These are phyloP conservation scores for Physocephala rufipes DNA, from an alignment of 2,888 invertebrate species.

Conservation along the genomic window DNA sequence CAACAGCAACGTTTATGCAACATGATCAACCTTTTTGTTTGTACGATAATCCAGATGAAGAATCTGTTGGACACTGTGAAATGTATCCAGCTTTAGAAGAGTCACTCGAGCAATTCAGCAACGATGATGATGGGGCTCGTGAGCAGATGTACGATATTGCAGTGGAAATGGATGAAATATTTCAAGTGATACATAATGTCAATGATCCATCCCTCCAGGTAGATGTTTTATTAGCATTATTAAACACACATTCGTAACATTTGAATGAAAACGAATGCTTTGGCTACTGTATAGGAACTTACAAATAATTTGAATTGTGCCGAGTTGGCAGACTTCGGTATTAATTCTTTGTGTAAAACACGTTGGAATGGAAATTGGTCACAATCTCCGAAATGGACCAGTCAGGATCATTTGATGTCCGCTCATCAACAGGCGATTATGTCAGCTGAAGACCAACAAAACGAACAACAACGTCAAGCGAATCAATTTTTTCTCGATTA, in stretches of 20 bases:
- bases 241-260: neutral
- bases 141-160: constrained; percentile 62
- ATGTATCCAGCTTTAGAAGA: constrained; percentile 60
- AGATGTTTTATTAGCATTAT: constrained; percentile 31
- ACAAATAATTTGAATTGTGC: constrained; percentile 64
- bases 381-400: constrained; percentile 57
- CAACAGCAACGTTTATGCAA: constrained; percentile 49
- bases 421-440: constrained; percentile 57
- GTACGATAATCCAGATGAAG: constrained; percentile 54
- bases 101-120: constrained; percentile 58
- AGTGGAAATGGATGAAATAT: constrained; percentile 65
- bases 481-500: constrained; percentile 64
- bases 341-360: constrained; percentile 65
- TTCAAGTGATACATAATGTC: constrained; percentile 61
- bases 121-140: constrained; percentile 58
- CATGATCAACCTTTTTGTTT: constrained; percentile 54
- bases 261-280: too few species aligned
- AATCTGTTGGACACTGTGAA: constrained; percentile 51
- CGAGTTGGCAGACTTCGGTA: constrained; percentile 64
- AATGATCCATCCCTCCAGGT: constrained; percentile 61
- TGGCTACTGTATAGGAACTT: constrained; percentile 58
- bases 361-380: constrained; percentile 64
- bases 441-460: constrained; percentile 54
- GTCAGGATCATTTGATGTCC: constrained; percentile 59
- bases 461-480: constrained; percentile 52